Conservation (phyloP, 2,888 invertebrate genomes). For the Horisme vitalbata region DNA sequence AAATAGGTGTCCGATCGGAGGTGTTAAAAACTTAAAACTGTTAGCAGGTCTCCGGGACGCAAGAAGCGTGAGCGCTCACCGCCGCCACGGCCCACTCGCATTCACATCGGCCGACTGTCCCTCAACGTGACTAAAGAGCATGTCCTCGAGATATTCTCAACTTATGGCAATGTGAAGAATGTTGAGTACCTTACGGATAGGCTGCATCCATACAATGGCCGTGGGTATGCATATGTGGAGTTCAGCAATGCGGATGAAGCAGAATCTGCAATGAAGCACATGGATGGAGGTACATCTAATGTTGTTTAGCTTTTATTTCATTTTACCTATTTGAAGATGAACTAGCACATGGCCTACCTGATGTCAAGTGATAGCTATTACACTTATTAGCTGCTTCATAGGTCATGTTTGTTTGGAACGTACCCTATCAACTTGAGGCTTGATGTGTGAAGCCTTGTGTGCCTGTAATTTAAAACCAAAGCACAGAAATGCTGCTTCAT, state of each 20-base stretch:
- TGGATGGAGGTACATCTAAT: slow-evolving; percentile 98
- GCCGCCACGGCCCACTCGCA: slow-evolving; percentile 94
- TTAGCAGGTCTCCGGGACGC: slow-evolving; percentile 82
- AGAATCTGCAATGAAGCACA: slow-evolving; percentile 99
- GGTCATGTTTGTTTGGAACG: too few relatives aligned
- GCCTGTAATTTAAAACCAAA: too few relatives aligned
- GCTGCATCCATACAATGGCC: slow-evolving; percentile 92
- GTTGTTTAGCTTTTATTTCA: too few relatives aligned
- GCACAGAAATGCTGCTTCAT: too few relatives aligned
- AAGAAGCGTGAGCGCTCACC: slow-evolving; percentile 93
- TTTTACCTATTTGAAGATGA: too few relatives aligned
- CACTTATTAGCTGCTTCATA: too few relatives aligned
- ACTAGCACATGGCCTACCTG: too few relatives aligned
- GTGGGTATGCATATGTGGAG: slow-evolving; percentile 97
- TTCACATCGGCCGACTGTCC: slow-evolving; percentile 96
- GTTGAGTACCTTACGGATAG: slow-evolving; percentile 96
- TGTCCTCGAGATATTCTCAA: slow-evolving; percentile 94
- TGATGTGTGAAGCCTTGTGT: too few relatives aligned
- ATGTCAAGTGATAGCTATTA: too few relatives aligned
- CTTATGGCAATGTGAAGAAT: slow-evolving; percentile 92
- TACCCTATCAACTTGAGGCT: too few relatives aligned
- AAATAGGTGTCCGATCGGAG: too few relatives aligned
- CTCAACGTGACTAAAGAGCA: slow-evolving; percentile 96
- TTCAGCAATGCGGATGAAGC: slow-evolving; percentile 97
- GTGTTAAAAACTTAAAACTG: too few relatives aligned